A percentile compares a stretch with the other conserved stretches of the same genome.
These are phyloP conservation scores for Heteractis magnifica DNA, from an alignment of 92 coral and sea anemone genomes.

Conservation along the genomic window DNA sequence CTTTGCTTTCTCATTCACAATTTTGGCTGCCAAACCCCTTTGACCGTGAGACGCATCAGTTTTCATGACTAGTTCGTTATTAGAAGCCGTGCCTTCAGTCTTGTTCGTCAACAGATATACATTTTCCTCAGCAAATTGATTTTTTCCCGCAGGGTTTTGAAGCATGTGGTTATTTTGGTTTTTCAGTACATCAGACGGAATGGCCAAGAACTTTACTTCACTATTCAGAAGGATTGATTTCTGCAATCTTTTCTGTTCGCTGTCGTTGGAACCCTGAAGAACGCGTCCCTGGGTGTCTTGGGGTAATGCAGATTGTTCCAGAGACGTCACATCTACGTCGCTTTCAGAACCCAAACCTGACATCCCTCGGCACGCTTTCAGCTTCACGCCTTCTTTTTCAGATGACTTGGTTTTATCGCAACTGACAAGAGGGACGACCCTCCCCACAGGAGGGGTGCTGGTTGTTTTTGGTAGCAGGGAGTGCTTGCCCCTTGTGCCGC, in stretches of 20 bases:
- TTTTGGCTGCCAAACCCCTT: not conserved
- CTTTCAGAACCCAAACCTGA: not conserved
- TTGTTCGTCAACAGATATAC: not conserved
- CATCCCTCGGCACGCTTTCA: not conserved
- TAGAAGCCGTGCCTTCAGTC: not conserved
- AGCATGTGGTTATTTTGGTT: not conserved
- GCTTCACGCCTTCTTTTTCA: not conserved
- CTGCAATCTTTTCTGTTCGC: not conserved
- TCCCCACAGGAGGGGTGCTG: constrained; percentile 39
- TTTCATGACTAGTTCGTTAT: not conserved
- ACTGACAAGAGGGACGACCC: constrained; percentile 27
- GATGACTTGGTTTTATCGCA: not conserved
- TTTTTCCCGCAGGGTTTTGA: not conserved
- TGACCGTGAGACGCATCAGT: not conserved
- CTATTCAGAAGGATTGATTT: not conserved
- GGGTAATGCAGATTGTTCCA: not conserved
- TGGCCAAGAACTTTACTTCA: not conserved
- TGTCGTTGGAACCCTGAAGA: not conserved
- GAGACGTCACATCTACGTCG: too few species aligned
- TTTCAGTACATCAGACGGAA: not conserved
- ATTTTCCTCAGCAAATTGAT: not conserved
- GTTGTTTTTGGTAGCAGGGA: not conserved
- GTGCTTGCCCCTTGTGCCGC: constrained; percentile 47
- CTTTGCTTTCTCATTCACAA: not conserved
- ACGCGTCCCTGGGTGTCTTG: not conserved